phyloP scores from a whole-genome alignment of 2,888 invertebrate genomes.

The Drosophila parthenogenetica region DNA sequence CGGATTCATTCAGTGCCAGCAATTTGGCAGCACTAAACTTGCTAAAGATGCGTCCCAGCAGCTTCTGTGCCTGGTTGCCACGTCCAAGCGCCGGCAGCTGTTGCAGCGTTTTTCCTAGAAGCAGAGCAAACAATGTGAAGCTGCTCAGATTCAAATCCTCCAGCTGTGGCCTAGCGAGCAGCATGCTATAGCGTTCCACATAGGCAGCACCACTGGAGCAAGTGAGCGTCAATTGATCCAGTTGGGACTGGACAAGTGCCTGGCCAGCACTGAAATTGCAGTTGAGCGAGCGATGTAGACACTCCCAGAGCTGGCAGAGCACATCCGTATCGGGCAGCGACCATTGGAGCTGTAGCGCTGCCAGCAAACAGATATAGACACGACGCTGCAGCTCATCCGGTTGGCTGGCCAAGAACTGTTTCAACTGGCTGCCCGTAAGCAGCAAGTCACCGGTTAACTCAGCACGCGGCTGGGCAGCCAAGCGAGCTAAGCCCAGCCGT shows the following conservation, averaged over 20 bases:
- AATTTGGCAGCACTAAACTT: conserved; percentile 87
- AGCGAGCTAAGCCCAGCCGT: conserved; percentile 84
- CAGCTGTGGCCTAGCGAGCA: conserved; percentile 76
- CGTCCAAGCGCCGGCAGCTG: conserved; percentile 52
- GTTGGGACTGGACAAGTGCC: conserved; percentile 73
- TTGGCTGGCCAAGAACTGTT: conserved; percentile 85
- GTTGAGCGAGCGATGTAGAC: conserved; percentile 87
- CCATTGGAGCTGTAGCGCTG: conserved; percentile 84
- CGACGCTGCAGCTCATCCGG: conserved; percentile 86
- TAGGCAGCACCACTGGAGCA: conserved; percentile 80
- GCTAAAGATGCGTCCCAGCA: conserved; percentile 87
- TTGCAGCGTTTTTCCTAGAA: conserved; percentile 84
- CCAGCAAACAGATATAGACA: conserved; percentile 85
- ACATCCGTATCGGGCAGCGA: conserved; percentile 85
- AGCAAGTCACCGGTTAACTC: conserved; percentile 50
- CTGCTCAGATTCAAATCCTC: conserved; percentile 85
- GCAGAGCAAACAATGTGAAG: conserved; percentile 85
- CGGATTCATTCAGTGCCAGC: conserved; percentile 86
- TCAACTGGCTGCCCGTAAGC: conserved; percentile 70
- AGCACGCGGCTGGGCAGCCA: conserved; percentile 83
- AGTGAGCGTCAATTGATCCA: conserved; percentile 85
- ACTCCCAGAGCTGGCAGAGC: conserved; percentile 87
- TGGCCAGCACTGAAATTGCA: conserved; percentile 86
- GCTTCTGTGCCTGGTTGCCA: conserved; percentile 83
- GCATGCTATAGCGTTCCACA: conserved; percentile 83